Conservation (phyloP, 2,888 invertebrate species). For the Polydrusus tereticollis region DNA sequence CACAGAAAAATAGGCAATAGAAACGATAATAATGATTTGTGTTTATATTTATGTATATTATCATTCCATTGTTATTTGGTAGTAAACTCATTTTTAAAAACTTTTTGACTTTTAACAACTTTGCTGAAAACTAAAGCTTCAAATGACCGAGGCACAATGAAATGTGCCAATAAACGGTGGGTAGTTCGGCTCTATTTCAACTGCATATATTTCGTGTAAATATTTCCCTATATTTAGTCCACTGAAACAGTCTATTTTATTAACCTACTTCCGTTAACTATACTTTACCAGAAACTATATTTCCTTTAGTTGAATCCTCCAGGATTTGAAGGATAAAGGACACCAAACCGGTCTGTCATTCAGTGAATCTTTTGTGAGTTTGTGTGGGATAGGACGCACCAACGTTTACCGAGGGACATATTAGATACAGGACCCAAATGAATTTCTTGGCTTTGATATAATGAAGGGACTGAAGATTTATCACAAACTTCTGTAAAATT, state of each 20-base stretch:
- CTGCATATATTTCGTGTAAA: not conserved
- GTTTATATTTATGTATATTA: not conserved
- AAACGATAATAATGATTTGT: constrained; percentile 1
- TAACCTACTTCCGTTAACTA: not conserved
- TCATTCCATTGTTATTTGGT: not conserved
- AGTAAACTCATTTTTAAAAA: too few species aligned
- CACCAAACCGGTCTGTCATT: constrained; percentile 8
- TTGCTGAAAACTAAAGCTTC: too few species aligned
- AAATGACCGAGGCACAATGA: too few species aligned
- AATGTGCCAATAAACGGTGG: too few species aligned
- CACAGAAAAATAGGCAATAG: constrained; percentile 8
- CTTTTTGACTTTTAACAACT: too few species aligned
- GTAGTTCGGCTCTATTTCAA: not conserved
- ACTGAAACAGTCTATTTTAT: not conserved
- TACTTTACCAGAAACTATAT: not conserved
- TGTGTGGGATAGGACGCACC: constrained; percentile 6
- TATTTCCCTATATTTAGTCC: not conserved
- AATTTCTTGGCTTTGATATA: not conserved
- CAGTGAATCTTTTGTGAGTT: constrained; percentile 8
- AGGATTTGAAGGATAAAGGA: constrained; percentile 17
- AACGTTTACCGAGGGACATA: constrained; percentile 14
- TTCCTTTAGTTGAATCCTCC: not conserved
- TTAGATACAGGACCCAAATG: constrained; percentile 1
- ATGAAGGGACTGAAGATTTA: constrained; percentile 1
- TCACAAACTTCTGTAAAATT: not conserved